These are phyloP conservation scores for Emys orbicularis DNA, from an alignment of 2,797 vertebrate genomes.

Conservation along the genomic window DNA sequence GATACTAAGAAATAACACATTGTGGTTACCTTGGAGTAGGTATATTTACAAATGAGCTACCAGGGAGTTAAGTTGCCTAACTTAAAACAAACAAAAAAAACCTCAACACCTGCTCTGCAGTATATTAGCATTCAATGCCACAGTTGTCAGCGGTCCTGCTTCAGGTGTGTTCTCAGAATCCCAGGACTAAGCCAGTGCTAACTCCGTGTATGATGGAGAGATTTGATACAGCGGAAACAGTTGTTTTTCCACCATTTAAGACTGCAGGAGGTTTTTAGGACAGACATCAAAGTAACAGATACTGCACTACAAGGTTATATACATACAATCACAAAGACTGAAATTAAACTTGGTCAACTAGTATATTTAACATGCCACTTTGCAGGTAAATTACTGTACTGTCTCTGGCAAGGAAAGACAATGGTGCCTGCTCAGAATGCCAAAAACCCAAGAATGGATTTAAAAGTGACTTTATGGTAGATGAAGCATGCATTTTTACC, in stretches of 20 bases:
- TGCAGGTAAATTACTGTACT: background rate
- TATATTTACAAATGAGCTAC: constrained; percentile 9
- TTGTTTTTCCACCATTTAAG: background rate
- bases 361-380: background rate
- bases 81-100: background rate
- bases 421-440: background rate
- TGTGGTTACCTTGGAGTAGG: constrained; percentile 3
- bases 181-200: background rate
- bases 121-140: background rate
- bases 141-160: background rate
- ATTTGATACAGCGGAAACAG: background rate
- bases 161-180: background rate
- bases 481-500: background rate
- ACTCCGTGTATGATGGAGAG: background rate
- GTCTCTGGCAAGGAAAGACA: background rate
- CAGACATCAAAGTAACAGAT: background rate
- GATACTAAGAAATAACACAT: background rate
- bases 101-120: no score
- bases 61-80: background rate
- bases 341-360: background rate
- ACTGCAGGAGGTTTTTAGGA: fast-evolving
- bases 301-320: background rate
- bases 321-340: background rate
- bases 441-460: fast-evolving
- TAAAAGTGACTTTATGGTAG: background rate